Evolutionary conservation across 2,797 vertebrate species (phyloP).

Genomic region (Myoxocephalus aenaeus): DNA sequence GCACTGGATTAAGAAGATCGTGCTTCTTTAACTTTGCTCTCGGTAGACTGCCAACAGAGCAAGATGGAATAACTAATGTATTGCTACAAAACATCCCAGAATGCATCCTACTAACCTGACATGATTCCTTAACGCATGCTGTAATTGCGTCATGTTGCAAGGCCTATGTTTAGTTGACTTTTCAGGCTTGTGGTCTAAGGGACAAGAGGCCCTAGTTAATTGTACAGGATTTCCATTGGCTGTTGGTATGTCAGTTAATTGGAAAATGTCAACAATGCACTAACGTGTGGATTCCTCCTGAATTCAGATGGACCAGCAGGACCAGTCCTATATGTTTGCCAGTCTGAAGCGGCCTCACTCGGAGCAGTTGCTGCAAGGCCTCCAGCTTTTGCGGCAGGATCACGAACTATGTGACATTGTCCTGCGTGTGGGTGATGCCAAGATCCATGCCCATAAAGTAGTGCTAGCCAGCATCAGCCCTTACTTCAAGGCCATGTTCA

Average conservation of each 20-base stretch:
- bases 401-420: conserved; percentile 96
- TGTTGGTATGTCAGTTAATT: conserved; percentile 9
- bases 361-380: conserved; percentile 96
- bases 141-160: conserved; percentile 33
- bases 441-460: conserved; percentile 98
- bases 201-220: neutral
- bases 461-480: conserved; percentile 98
- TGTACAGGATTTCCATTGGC: neutral
- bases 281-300: conserved; percentile 46
- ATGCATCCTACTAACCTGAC: conserved; percentile 6
- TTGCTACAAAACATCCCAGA: conserved; percentile 20
- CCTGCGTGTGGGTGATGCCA: conserved; percentile 95
- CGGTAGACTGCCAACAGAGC: conserved; percentile 8
- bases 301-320: conserved; percentile 95
- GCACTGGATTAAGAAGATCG: conserved; percentile 42
- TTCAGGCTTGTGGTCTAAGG: neutral
- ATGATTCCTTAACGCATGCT: conserved; percentile 20
- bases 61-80: conserved; percentile 5
- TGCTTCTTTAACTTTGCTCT: conserved; percentile 36
- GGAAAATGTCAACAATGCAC: conserved; percentile 16
- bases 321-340: conserved; percentile 97
- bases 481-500: conserved; percentile 99
- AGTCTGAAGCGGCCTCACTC: conserved; percentile 96
- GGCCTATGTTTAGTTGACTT: conserved; percentile 19
- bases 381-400: conserved; percentile 96